These are phyloP conservation scores for Temnothorax unifasciatus DNA, from an alignment of 2,888 invertebrate genomes.

Conservation along the genomic window DNA sequence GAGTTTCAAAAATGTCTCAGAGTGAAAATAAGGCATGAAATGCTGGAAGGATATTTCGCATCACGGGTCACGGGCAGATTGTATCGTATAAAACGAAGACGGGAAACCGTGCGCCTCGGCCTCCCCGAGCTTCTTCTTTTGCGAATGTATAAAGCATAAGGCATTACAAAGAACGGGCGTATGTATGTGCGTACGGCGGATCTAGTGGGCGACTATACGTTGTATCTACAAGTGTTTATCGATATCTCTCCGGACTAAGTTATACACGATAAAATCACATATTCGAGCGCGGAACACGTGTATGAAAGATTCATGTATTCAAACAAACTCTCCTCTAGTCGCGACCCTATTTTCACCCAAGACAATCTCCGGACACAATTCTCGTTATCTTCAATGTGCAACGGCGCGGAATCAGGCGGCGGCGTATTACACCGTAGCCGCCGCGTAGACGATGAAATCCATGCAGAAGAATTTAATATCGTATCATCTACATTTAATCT, in stretches of 20 bases:
- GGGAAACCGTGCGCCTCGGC: neutral
- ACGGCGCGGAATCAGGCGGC: constrained; percentile 39
- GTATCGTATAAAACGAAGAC: constrained; percentile 20
- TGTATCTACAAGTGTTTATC: constrained; percentile 58
- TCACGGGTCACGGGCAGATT: constrained; percentile 35
- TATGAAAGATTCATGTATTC: constrained; percentile 66
- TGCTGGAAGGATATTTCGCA: constrained; percentile 8
- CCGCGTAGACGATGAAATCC: constrained; percentile 32
- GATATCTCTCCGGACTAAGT: constrained; percentile 44
- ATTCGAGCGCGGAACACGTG: constrained; percentile 24
- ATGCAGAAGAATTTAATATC: constrained; percentile 57
- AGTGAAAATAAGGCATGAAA: constrained; percentile 16
- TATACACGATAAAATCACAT: constrained; percentile 52
- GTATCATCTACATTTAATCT: constrained; percentile 57
- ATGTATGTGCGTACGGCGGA: constrained; percentile 20
- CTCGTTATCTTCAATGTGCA: constrained; percentile 56
- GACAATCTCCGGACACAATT: constrained; percentile 50
- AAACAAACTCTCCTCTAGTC: constrained; percentile 50
- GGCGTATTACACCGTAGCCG: constrained; percentile 16
- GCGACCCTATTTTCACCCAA: constrained; percentile 48
- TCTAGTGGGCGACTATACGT: constrained; percentile 45
- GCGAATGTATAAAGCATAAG: constrained; percentile 49
- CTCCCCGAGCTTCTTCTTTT: constrained; percentile 15
- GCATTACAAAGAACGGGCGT: constrained; percentile 34
- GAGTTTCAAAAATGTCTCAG: neutral